Base-by-base conservation (phyloP, 2,888 invertebrate genomes). In the Nezara viridula region DNA sequence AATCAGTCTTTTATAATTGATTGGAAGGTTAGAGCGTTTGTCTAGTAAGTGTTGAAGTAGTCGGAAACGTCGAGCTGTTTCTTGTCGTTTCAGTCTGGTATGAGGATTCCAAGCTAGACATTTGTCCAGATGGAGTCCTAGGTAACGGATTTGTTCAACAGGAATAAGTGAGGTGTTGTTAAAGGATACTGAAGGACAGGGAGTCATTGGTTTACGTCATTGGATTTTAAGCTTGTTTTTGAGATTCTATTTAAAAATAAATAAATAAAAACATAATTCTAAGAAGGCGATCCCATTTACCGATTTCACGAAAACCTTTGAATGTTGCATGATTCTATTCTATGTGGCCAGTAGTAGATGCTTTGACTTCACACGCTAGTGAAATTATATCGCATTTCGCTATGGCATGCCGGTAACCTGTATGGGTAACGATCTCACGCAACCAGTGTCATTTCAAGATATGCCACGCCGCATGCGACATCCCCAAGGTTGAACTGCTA, bases 251-350 rank as follows among this genome's bases (percentile, higher is more conserved):
- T 3, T 50, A 50, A 19, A 9, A 9, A 12, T 55, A 55, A n/a
- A 55, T 6, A 60, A 27, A 60, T 27, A 60, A 14, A 27, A 5
- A 3, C 14, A n/a, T 16, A 27, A 60, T 60, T 60, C 60, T 27
- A 60, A 60, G 60, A 60, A 60, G 14, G 27, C 14, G 12, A 60
- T 60, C 27, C 2, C 27, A 60, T 60, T 60, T 60, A 60, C 27
- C 60, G n/a, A 60, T 27, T 60, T 60, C 60, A 60, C 27, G 60
- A 60, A 60, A 60, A 60, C 60, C 27, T 60, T 60, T 27, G 60
- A 60, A 60, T 60, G 60, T 60, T 60, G 60, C 60, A 60, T 60
- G 60, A 60, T 60, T n/a, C 60, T 27, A 60, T 27, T n/a, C 27
- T 60, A 60, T 14, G 60, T 12, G 60, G 55, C n/a, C 60, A 27